A percentile compares a stretch with the other conserved stretches of the same genome.
These are phyloP conservation scores for Zaprionus taronus DNA, from an alignment of 1,140 invertebrate species.

Conservation along the genomic window DNA sequence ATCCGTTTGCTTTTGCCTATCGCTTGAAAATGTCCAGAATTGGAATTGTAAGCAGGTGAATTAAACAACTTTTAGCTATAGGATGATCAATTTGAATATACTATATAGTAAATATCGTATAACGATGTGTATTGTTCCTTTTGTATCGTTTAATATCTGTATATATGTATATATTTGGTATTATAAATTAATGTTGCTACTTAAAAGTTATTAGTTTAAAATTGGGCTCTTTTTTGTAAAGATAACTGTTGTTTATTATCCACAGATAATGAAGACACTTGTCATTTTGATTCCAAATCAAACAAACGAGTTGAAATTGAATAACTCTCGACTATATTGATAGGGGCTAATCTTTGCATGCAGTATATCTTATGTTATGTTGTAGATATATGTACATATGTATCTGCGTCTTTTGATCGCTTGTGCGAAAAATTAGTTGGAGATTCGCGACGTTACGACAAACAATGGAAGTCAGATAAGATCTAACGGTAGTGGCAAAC, in stretches of 20 bases:
- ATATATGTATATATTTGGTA: too few relatives aligned
- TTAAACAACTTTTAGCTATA: not conserved
- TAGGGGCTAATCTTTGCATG: not conserved
- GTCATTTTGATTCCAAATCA: not conserved
- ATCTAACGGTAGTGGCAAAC: constrained; percentile 41
- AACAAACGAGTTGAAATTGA: not conserved
- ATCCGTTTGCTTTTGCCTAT: constrained; percentile 42
- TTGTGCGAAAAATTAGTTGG: constrained; percentile 24
- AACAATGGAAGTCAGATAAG: constrained; percentile 43
- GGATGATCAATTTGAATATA: not conserved
- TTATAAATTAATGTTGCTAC: too few relatives aligned
- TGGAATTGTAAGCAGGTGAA: constrained; percentile 33
- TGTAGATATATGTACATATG: not conserved
- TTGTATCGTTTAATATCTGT: too few relatives aligned
- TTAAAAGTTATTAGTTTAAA: too few relatives aligned
- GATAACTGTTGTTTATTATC: too few relatives aligned
- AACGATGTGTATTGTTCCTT: too few relatives aligned
- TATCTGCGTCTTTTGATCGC: not conserved
- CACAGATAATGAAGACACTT: not conserved
- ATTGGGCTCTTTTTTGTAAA: too few relatives aligned
- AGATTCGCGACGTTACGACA: constrained; percentile 24
- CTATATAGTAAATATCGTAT: not conserved
- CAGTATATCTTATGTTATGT: not conserved
- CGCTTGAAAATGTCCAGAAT: constrained; percentile 11
- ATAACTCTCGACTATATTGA: not conserved